Conservation (phyloP, 2,888 invertebrate genomes). For the Cancer borealis region DNA sequence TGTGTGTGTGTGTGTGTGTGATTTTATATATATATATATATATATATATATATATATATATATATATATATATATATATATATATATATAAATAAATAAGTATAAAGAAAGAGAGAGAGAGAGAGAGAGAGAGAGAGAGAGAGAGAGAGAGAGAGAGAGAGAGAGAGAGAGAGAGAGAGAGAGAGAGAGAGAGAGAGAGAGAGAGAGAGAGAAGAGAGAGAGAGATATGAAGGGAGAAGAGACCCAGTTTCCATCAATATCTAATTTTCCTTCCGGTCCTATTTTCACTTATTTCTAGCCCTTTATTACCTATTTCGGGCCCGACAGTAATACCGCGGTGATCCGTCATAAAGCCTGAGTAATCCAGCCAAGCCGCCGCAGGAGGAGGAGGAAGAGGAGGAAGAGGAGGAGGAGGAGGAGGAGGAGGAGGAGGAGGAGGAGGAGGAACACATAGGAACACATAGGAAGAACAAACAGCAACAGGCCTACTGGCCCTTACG, state of each 20-base stretch:
- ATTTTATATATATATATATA: too few relatives aligned
- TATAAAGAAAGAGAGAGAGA: background rate
- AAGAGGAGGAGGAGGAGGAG: background rate
- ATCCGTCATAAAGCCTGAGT: background rate
- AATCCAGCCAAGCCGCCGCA: background rate
- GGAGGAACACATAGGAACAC: too few relatives aligned
- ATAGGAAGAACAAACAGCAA: too few relatives aligned
- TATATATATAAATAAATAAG: too few relatives aligned
- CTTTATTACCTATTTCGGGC: background rate
- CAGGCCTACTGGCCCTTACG: too few relatives aligned
- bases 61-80: too few relatives aligned
- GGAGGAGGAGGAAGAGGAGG: background rate
- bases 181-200: constrained; percentile 31
- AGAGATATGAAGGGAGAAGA: background rate
- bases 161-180: constrained; percentile 48
- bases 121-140: background rate
- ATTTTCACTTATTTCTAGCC: background rate
- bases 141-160: constrained; percentile 22
- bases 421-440: too few relatives aligned
- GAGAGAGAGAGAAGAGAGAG: background rate
- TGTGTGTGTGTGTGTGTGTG: too few relatives aligned
- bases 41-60: too few relatives aligned
- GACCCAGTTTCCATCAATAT: background rate
- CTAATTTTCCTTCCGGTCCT: constrained; percentile 29
- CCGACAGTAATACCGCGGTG: background rate